Evolutionary conservation across 2,113 vertebrate genomes (phyloP).

Genomic region (Jaculus jaculus): DNA sequence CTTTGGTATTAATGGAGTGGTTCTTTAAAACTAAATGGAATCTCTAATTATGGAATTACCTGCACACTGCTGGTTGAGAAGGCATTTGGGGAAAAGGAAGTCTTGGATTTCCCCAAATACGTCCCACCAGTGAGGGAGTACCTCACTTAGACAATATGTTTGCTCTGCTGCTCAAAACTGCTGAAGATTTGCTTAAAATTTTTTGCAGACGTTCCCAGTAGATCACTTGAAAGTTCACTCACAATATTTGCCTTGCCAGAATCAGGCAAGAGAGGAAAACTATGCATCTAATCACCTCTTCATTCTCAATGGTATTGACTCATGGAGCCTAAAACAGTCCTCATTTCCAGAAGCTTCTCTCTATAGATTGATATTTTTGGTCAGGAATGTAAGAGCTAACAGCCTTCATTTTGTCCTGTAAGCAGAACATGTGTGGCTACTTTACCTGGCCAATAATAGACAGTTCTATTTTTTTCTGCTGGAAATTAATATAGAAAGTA

Average conservation of each 20-base stretch:
- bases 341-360: slow-evolving; percentile 72
- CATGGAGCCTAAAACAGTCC: slow-evolving; percentile 65
- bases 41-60: slow-evolving; percentile 54
- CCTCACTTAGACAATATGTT: not conserved
- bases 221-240: slow-evolving; percentile 72
- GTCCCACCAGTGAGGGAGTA: not conserved
- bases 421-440: slow-evolving; percentile 61
- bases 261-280: slow-evolving; percentile 62
- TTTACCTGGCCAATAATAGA: slow-evolving; percentile 73
- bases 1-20: slow-evolving; percentile 43
- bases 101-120: slow-evolving; percentile 30
- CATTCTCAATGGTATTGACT: slow-evolving; percentile 71
- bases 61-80: slow-evolving; percentile 3
- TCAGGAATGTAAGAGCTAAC: slow-evolving; percentile 72
- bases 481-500: slow-evolving; percentile 71
- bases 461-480: slow-evolving; percentile 63
- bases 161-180: slow-evolving; percentile 51
- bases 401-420: slow-evolving; percentile 69
- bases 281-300: slow-evolving; percentile 64
- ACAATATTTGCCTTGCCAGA: slow-evolving; percentile 47
- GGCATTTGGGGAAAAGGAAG: slow-evolving; percentile 59
- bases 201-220: slow-evolving; percentile 53
- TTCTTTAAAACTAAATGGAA: slow-evolving; percentile 54
- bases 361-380: slow-evolving; percentile 71
- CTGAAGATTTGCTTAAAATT: slow-evolving; percentile 56